Conservation (phyloP, 2,797 vertebrate species). For the Urosaurus nigricauda region DNA sequence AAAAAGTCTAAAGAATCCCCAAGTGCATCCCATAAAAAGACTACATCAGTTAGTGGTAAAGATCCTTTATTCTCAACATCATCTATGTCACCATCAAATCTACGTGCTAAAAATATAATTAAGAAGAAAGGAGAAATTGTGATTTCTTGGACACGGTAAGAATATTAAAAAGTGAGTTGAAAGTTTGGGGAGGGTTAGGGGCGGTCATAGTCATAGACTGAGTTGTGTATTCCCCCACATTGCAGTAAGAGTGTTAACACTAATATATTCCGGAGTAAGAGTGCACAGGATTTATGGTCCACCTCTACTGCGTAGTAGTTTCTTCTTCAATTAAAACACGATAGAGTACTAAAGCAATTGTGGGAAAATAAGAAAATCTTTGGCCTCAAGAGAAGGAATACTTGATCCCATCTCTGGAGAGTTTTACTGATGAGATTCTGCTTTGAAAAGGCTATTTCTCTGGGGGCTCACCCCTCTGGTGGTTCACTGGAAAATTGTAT, state of each 20-base stretch:
- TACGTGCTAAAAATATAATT: slow-evolving; percentile 94
- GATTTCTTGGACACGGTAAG: slow-evolving; percentile 95
- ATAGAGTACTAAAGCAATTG: too few relatives aligned
- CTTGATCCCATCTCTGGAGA: too few relatives aligned
- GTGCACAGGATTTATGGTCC: neutral
- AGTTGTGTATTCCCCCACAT: neutral
- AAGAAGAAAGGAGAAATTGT: slow-evolving; percentile 95
- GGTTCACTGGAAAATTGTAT: neutral
- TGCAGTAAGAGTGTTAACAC: neutral
- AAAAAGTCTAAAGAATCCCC: slow-evolving; percentile 62
- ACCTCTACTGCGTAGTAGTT: neutral
- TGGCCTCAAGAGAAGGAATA: too few relatives aligned
- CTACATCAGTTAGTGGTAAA: slow-evolving; percentile 61
- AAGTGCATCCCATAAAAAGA: slow-evolving; percentile 61
- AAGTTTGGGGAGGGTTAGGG: neutral
- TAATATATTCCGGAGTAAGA: neutral
- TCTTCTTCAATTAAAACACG: too few relatives aligned
- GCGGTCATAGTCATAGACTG: neutral
- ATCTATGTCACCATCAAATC: slow-evolving; percentile 80
- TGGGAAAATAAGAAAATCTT: too few relatives aligned
- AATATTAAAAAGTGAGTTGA: slow-evolving; percentile 38
- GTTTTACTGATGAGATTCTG: too few relatives aligned
- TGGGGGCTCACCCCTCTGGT: too few relatives aligned
- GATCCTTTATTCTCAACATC: slow-evolving; percentile 53
- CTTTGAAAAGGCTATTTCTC: too few relatives aligned